phyloP scores from a whole-genome alignment of 2,888 invertebrate genomes.

The Empis stercorea region DNA sequence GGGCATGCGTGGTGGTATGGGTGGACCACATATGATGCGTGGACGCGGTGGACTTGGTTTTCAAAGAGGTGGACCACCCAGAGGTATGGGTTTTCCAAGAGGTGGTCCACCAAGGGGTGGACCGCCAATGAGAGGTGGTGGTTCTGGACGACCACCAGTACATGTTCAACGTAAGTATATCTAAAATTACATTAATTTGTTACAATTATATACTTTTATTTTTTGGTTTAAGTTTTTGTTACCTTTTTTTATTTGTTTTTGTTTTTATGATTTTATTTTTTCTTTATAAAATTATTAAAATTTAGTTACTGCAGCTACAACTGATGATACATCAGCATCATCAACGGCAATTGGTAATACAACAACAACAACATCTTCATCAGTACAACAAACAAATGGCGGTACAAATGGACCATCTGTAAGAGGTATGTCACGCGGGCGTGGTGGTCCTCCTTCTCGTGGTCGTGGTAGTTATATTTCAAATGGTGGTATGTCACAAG shows the following conservation, averaged over 20 bases:
- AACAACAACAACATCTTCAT: constrained; percentile 13
- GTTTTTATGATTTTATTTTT: neutral
- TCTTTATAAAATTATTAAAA: too few species aligned
- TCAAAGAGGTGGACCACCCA: constrained; percentile 18
- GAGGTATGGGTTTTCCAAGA: constrained; percentile 23
- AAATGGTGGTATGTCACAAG: constrained; percentile 13
- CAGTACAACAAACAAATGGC: constrained; percentile 16
- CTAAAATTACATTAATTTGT: neutral
- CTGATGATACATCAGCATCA: constrained; percentile 10
- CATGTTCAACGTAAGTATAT: constrained; percentile 32
- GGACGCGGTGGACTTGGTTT: constrained; percentile 27
- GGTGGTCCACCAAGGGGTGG: constrained; percentile 17
- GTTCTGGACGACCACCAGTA: constrained; percentile 27
- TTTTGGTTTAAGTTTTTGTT: neutral
- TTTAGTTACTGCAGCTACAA: constrained; percentile 7
- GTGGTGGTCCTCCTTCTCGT: constrained; percentile 27
- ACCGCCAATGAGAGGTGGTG: constrained; percentile 14
- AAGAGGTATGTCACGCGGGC: constrained; percentile 26
- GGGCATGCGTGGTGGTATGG: constrained; percentile 30
- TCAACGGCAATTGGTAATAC: constrained; percentile 16
- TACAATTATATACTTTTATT: neutral
- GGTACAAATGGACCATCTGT: constrained; percentile 11
- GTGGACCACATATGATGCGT: constrained; percentile 27
- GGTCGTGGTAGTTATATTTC: constrained; percentile 31
- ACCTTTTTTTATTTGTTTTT: neutral